Conservation (phyloP, 1,140 invertebrate species). For the Mercenaria mercenaria region DNA sequence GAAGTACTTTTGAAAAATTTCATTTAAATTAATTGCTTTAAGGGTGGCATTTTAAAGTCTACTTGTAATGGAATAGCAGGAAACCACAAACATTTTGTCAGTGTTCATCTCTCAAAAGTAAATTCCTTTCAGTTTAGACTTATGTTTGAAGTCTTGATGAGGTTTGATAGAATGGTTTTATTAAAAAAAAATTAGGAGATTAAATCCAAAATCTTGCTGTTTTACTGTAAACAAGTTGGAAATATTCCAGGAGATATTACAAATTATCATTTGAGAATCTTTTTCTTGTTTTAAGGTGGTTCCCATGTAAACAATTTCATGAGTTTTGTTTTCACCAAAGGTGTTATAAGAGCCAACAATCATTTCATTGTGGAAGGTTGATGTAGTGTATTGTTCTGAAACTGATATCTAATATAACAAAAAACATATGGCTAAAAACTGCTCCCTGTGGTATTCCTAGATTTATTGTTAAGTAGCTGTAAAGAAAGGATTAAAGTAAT, state of each 20-base stretch:
- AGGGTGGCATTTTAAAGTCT: no score
- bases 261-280: background rate
- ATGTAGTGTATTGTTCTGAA: slow-evolving; percentile 2
- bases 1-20: no score
- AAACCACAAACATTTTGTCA: no score
- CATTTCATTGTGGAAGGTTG: background rate
- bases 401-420: background rate
- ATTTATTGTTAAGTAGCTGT: slow-evolving; percentile 3
- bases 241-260: background rate
- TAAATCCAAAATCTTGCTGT: background rate
- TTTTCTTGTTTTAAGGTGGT: slow-evolving; percentile 1
- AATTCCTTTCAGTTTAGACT: background rate
- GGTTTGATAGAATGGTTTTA: background rate
- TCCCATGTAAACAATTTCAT: background rate
- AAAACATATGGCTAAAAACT: slow-evolving; percentile 13
- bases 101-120: background rate
- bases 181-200: background rate
- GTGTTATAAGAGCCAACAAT: background rate
- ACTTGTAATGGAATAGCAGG: no score
- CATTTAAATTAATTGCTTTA: no score
- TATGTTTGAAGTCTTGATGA: background rate
- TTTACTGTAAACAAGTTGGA: background rate
- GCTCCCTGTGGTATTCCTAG: background rate
- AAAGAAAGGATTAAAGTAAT: background rate
- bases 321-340: background rate